Conservation (phyloP, 2,888 invertebrate species). For the Pinctada fucata region DNA sequence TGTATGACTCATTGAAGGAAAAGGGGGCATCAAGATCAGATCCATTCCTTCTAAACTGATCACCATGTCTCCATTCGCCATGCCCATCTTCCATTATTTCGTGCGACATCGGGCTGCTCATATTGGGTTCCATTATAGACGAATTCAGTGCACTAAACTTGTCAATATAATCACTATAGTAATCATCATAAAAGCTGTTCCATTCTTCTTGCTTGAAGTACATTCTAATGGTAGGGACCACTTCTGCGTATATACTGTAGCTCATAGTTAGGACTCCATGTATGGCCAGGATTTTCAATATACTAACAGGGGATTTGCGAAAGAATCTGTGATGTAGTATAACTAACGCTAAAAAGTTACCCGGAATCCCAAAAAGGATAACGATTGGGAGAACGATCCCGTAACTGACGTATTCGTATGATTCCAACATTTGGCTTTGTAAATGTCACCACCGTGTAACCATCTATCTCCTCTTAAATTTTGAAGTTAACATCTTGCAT, state of each 20-base stretch:
- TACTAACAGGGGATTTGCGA: conserved; percentile 23
- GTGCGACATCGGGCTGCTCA: neutral
- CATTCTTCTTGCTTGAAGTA: neutral
- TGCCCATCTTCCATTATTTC: neutral
- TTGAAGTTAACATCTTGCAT: too few relatives aligned
- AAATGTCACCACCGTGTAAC: too few relatives aligned
- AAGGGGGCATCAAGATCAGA: neutral
- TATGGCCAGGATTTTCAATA: conserved; percentile 25
- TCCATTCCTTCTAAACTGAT: neutral
- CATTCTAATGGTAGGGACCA: conserved; percentile 21
- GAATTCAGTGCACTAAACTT: neutral
- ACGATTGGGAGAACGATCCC: conserved; percentile 25
- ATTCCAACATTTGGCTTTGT: too few relatives aligned
- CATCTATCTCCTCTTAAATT: too few relatives aligned
- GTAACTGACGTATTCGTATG: conserved; percentile 10
- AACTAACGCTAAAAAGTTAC: conserved; percentile 20
- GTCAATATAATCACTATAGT: neutral
- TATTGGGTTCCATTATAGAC: neutral
- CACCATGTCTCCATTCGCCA: too few relatives aligned
- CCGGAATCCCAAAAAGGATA: conserved; percentile 22
- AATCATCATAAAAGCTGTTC: neutral
- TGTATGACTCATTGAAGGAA: neutral
- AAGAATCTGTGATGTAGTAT: conserved; percentile 18
- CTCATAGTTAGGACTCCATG: conserved; percentile 30
- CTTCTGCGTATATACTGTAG: conserved; percentile 22